A percentile compares a stretch with the other conserved stretches of the same genome.
These are phyloP conservation scores for Trimorus sp. DNA, from an alignment of 2,888 invertebrate genomes.

Conservation along the genomic window DNA sequence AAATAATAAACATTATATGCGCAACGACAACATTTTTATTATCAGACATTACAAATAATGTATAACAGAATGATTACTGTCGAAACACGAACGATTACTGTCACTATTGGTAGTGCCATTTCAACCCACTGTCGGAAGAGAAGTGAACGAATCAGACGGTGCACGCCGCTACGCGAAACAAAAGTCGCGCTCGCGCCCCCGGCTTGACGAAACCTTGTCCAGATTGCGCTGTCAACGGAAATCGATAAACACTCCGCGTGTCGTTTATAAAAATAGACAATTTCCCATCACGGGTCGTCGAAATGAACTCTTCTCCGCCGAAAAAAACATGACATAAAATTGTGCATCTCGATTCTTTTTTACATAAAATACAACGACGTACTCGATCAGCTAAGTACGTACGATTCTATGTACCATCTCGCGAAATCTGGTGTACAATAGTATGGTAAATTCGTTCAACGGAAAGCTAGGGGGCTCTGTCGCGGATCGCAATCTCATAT, in stretches of 20 bases:
- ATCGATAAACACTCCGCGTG: neutral
- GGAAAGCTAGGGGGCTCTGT: conserved; percentile 28
- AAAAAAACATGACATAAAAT: no score
- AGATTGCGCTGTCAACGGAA: neutral
- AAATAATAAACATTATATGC: conserved; percentile 59
- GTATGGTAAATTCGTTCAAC: neutral
- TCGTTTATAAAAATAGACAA: conserved; percentile 37
- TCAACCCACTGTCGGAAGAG: neutral
- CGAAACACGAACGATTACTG: conserved; percentile 46
- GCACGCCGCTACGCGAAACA: neutral
- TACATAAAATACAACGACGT: no score
- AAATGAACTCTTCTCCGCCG: no score
- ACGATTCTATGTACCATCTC: no score
- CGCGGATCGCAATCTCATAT: conserved; percentile 29
- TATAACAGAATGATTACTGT: conserved; percentile 46
- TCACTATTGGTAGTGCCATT: conserved; percentile 28
- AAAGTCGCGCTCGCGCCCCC: neutral
- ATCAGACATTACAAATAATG: conserved; percentile 61
- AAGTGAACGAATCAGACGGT: conserved; percentile 1
- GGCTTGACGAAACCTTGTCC: neutral
- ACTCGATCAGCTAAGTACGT: no score
- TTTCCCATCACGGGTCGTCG: neutral
- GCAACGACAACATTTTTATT: conserved; percentile 65
- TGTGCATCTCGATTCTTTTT: no score
- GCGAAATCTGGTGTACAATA: neutral